Evolutionary conservation across 2,888 invertebrate species (phyloP), one percentile per base, ranked within the genome.

Genomic region (Drosophila paucipuncta): DNA sequence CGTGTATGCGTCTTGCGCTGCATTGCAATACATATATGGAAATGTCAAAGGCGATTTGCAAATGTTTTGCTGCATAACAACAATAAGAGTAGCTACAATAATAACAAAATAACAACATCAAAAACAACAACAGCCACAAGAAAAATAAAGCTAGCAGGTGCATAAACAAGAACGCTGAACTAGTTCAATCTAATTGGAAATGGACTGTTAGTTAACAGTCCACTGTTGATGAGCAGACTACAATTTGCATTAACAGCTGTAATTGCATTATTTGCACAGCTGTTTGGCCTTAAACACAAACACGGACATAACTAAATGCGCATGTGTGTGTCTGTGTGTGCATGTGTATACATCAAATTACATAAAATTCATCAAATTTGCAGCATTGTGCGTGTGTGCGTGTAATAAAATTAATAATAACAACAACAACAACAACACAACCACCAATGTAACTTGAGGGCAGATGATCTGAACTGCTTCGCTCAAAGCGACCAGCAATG

Each of bases 251-350:
- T 76, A 68, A 79, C 80, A 79, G 78, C 80, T 78, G 78, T 79
- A 78, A 78, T 68, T 76, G 68, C 68, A 79, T 76, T 78, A 79
- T 79, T 78, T 69, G 68, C 73, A 73, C 78, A 79, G 78, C 78
- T 79, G 78, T 79, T 79, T 68, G 53, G 10, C 25, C 61, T 35
- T 35, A 74, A 60, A 62, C 28, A 41, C 18, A 62, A 7, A 47
- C 25, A 61, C 37, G 6, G 35, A 43, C 31, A 59, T 55, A 39
- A 58, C 22, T n/a, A 43, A 50, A 16, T 16, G 41, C 39, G 55
- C 16, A 16, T 31, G 39, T 37, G 60, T 28, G 22, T 9, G n/a
- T 41, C 11, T 41, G 43, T 64, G 67, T 54, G 57, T 65, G 50
- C 43, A 13, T 68, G 63, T 41, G 30, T 54, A 25, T 30, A 58